phyloP scores from a whole-genome alignment of 2,113 vertebrate species.

The Trachemys scripta region DNA sequence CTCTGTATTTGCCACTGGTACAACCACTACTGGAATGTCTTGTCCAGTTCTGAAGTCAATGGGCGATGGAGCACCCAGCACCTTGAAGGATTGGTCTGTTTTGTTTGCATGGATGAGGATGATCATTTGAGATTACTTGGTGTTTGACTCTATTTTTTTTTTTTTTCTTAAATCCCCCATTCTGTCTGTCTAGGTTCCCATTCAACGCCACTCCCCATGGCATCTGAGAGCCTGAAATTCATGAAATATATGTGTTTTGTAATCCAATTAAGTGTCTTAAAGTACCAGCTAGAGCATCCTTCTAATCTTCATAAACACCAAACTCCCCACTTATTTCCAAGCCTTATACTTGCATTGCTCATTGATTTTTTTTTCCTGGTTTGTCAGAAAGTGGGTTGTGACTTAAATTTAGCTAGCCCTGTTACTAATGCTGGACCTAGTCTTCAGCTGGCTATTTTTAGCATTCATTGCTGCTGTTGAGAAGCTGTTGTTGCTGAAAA shows the following conservation, averaged over 20 bases:
- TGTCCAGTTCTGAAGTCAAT: neutral
- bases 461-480: conserved; percentile 39
- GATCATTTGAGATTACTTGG: neutral
- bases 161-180: neutral
- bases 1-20: accelerated
- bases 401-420: conserved; percentile 47
- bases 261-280: neutral
- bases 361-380: neutral
- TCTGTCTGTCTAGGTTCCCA: neutral
- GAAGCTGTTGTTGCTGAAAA: conserved; percentile 49
- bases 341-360: conserved; percentile 51
- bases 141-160: neutral
- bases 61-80: neutral
- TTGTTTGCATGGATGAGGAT: neutral
- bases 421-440: conserved; percentile 53
- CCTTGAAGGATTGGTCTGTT: neutral
- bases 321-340: conserved; percentile 38
- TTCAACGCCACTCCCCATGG: neutral
- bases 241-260: neutral
- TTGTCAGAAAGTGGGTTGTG: conserved; percentile 53
- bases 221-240: neutral
- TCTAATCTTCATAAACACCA: neutral
- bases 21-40: neutral
- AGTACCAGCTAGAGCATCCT: neutral
- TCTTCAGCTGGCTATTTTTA: conserved; percentile 62